Base-by-base conservation (phyloP, 1,140 invertebrate genomes). In the Diabrotica undecimpunctata region DNA sequence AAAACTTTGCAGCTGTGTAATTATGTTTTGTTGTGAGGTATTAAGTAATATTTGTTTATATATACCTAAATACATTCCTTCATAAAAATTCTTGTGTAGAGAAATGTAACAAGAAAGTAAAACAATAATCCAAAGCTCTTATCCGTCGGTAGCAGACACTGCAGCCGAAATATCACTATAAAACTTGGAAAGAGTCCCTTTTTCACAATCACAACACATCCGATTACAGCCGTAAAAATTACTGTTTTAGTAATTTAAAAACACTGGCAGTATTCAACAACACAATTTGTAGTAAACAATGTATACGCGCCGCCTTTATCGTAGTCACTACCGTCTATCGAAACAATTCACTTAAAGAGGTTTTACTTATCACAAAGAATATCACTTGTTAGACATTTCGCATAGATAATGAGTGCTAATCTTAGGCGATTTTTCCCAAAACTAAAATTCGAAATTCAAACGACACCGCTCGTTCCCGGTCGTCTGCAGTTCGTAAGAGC, bases 401-500 rank as follows among this genome's bases (percentile, higher is more conserved):
- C n/a, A 46, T 46, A 10, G 41, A 46, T 46, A 25, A 14, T 14
- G 58, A 60, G 14, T 50, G 58, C 41, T 60, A 39, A 60, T 50
- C 58, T 46, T 60, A 46, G 41, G 58, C 37, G 58, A 60, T 61
- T 66, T 66, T 64, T 56, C 53, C 14, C 62, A 53, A 67, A 51
- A 8, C 51, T 60, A 14, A 62, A 64, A 63, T 70, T 69, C 64
- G 52, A 72, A 72, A 70, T 70, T 72, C 65, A 67, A 70, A 66
- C 65, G 62, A 51, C 35, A 66, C 67, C 74, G 74, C 72, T 72
- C 71, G 25, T 66, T 65, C 69, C 66, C 68, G 64, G 62, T 73
- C 74, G 74, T 73, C 74, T 70, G 68, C 70, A 72, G 63, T 74
- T 74, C 71, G 70, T 74, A 76, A 74, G 69, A 67, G 64, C 84